phyloP scores from a whole-genome alignment of 2,888 invertebrate genomes.

The Catocala nupta region DNA sequence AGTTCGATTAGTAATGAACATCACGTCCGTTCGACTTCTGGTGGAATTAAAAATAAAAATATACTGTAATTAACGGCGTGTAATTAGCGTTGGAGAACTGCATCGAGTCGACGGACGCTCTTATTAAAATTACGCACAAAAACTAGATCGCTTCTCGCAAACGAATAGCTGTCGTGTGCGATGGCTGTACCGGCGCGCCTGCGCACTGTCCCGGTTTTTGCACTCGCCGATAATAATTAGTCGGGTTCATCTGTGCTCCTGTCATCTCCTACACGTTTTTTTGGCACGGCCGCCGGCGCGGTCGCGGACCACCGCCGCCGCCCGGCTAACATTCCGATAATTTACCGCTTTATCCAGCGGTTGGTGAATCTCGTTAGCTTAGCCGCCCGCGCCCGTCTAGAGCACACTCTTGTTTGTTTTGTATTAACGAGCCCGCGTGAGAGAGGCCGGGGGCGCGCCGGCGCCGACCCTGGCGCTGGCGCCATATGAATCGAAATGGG shows the following conservation, averaged over 20 bases:
- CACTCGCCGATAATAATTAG: conserved; percentile 77
- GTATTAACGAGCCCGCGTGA: conserved; percentile 83
- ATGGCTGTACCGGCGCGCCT: conserved; percentile 72
- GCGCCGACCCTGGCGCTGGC: conserved; percentile 84
- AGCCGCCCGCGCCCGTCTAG: conserved; percentile 77
- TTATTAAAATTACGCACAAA: conserved; percentile 70
- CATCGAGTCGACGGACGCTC: conserved; percentile 63
- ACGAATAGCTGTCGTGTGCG: conserved; percentile 72
- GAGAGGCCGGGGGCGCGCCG: conserved; percentile 83
- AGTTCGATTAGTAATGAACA: conserved; percentile 68
- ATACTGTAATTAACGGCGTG: conserved; percentile 74
- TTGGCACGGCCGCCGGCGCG: conserved; percentile 68
- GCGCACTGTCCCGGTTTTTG: conserved; percentile 73
- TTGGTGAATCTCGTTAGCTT: conserved; percentile 86
- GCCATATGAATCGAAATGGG: conserved; percentile 78
- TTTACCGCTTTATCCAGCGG: conserved; percentile 86
- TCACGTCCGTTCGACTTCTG: conserved; percentile 66
- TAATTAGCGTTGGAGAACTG: conserved; percentile 71
- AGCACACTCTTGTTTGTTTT: conserved; percentile 87
- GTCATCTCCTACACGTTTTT: conserved; percentile 86
- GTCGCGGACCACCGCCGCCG: conserved; percentile 79
- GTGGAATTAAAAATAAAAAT: conserved; percentile 64
- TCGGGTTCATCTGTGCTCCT: conserved; percentile 78
- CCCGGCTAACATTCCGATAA: conserved; percentile 80
- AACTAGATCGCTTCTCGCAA: conserved; percentile 66